A percentile compares a stretch with the other conserved stretches of the same genome.
Evolutionary conservation across 1,140 invertebrate species (phyloP).

Genomic region (Thalassaphorura encarpata): DNA sequence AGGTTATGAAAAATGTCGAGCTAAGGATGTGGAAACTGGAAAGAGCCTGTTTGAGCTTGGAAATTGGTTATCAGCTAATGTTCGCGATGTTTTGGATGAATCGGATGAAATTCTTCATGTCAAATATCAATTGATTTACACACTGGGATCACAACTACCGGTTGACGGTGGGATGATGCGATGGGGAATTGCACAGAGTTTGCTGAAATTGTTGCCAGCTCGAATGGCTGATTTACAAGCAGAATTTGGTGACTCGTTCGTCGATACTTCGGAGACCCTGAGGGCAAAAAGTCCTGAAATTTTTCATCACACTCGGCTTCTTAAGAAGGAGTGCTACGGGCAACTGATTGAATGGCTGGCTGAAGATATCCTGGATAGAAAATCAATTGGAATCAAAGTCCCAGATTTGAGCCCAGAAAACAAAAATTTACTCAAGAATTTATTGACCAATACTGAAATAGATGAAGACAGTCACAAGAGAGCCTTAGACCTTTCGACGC

Average conservation of each 20-base stretch:
- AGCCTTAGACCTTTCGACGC: neutral
- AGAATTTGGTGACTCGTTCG: neutral
- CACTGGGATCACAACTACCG: constrained; percentile 17
- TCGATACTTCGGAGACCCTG: neutral
- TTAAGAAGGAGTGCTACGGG: neutral
- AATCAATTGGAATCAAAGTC: neutral
- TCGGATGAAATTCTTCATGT: constrained; percentile 27
- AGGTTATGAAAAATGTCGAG: neutral
- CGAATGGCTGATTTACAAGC: neutral
- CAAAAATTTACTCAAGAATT: neutral
- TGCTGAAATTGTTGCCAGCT: constrained; percentile 7
- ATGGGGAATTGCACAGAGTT: constrained; percentile 14
- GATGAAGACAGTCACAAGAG: neutral
- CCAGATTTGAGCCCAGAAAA: neutral
- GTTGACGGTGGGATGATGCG: constrained; percentile 19
- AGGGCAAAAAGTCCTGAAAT: neutral
- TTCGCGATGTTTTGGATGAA: constrained; percentile 27
- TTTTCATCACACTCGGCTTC: constrained; percentile 6
- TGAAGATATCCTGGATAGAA: constrained; percentile 6
- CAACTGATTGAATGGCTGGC: constrained; percentile 5
- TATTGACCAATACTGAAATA: constrained; percentile 10
- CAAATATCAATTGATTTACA: constrained; percentile 30
- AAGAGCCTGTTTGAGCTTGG: neutral
- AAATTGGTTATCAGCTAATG: constrained; percentile 4
- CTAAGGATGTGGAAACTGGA: neutral